Percentiles rank a stretch among this genome's conserved stretches.
These are phyloP conservation scores for Ochotona curzoniae DNA, from an alignment of 2,113 vertebrate genomes.

Conservation along the genomic window DNA sequence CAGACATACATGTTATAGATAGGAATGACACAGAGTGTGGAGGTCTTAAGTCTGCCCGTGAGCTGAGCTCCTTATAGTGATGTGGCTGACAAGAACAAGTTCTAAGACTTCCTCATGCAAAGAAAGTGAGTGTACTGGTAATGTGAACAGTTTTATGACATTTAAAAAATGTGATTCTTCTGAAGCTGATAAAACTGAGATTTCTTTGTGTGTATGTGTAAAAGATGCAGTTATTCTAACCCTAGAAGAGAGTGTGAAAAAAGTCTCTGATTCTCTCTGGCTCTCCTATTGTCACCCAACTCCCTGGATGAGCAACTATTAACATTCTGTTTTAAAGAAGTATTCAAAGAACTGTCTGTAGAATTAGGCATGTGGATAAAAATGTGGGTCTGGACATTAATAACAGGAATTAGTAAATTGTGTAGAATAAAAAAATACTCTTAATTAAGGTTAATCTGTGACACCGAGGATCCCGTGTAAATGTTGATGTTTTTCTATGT, in stretches of 20 bases:
- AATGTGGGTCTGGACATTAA: background rate
- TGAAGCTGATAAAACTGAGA: conserved; percentile 1
- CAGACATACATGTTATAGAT: no score
- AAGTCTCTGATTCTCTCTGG: background rate
- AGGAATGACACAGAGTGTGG: background rate
- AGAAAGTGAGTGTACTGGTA: background rate
- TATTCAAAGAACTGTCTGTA: background rate
- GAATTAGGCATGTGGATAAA: background rate
- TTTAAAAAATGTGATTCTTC: background rate
- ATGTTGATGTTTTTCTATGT: conserved; percentile 36
- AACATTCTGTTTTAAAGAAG: background rate
- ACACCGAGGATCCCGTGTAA: background rate
- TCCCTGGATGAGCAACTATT: background rate
- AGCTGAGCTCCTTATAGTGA: background rate
- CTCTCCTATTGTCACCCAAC: background rate
- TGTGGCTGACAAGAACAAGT: background rate
- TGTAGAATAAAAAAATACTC: conserved; percentile 12
- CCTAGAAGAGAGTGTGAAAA: background rate
- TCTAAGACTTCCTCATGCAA: background rate
- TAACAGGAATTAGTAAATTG: background rate
- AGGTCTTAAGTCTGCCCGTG: background rate
- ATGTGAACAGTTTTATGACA: background rate
- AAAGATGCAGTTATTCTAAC: background rate
- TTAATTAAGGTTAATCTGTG: background rate
- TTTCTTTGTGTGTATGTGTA: background rate